Percentiles rank a stretch among this genome's conserved stretches.
Conservation (phyloP, 2,888 invertebrate species). For the Amiota mariae region DNA sequence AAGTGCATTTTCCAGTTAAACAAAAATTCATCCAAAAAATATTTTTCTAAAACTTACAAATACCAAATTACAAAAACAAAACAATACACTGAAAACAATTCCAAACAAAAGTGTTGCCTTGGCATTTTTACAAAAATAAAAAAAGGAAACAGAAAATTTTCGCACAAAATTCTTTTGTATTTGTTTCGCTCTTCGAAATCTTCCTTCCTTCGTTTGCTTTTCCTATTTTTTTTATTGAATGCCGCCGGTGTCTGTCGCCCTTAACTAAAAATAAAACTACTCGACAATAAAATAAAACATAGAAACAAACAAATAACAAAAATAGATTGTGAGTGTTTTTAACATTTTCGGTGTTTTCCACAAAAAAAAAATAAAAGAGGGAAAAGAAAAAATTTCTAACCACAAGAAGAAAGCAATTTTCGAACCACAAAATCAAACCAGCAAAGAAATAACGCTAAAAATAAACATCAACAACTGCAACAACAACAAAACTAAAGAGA, state of each 20-base stretch:
- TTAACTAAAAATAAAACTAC: conserved; percentile 17
- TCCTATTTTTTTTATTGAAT: not conserved
- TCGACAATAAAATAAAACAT: not conserved
- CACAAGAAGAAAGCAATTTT: conserved; percentile 18
- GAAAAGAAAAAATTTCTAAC: conserved; percentile 34
- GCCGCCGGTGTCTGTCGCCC: conserved; percentile 24
- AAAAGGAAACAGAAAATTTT: too few species aligned
- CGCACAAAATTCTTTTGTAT: too few species aligned
- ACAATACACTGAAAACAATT: conserved; percentile 5
- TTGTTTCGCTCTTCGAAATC: too few species aligned
- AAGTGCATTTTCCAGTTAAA: not conserved
- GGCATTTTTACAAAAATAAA: too few species aligned
- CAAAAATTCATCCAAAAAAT: not conserved
- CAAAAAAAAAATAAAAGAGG: conserved; percentile 42
- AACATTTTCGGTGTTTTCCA: conserved; percentile 12
- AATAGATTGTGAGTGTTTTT: not conserved
- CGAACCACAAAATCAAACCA: conserved; percentile 37
- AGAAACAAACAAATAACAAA: not conserved
- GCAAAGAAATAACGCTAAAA: conserved; percentile 28
- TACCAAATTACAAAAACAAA: not conserved
- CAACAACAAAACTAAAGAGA: conserved; percentile 17
- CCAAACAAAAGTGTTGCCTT: not conserved
- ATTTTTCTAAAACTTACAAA: not conserved
- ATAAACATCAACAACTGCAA: not conserved
- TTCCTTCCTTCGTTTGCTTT: too few species aligned